Evolutionary conservation across 2,113 vertebrate genomes (phyloP).

Genomic region (Calidris pugnax): DNA sequence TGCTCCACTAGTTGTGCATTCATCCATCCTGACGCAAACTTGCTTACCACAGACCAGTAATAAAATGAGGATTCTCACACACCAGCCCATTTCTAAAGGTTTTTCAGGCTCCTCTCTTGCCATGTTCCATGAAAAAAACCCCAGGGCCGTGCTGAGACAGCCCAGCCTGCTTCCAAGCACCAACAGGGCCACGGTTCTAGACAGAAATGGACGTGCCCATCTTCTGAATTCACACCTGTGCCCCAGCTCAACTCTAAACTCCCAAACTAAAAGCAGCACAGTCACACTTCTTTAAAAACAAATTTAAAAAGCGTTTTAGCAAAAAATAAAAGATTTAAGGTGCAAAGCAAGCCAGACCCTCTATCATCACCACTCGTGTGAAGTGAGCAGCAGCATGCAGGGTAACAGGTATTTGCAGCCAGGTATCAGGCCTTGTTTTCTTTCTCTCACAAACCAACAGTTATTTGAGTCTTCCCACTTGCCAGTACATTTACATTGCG

Average conservation of each 20-base stretch:
- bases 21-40: neutral
- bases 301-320: neutral
- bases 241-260: neutral
- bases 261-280: neutral
- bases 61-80: neutral
- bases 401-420: neutral
- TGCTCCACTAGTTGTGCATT: neutral
- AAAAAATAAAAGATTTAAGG: slow-evolving; percentile 22
- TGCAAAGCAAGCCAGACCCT: slow-evolving; percentile 34
- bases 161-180: neutral
- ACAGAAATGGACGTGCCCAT: neutral
- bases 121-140: neutral
- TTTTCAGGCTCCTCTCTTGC: neutral
- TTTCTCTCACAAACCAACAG: neutral
- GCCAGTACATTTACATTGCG: neutral
- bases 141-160: neutral
- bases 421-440: neutral
- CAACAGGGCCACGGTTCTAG: neutral
- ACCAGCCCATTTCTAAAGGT: neutral
- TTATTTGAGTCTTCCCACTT: neutral
- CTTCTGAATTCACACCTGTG: neutral
- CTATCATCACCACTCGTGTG: neutral
- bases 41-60: neutral
- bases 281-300: neutral
- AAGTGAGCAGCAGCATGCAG: slow-evolving; percentile 19